Conservation (phyloP, 1,140 invertebrate species). For the Leptinotarsa undecemlineata region DNA sequence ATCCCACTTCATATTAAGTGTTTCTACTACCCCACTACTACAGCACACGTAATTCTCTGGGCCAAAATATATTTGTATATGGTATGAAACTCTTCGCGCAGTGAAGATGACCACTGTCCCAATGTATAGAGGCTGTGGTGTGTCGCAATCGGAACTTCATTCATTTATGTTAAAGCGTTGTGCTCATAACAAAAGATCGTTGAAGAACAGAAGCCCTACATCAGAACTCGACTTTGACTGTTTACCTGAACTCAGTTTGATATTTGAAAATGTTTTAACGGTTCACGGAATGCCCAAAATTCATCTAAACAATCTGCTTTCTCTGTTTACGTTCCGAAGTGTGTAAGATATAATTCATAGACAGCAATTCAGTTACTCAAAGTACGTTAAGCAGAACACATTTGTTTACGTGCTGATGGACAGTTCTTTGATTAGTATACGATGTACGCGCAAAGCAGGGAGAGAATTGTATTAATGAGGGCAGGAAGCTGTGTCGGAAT, state of each 20-base stretch:
- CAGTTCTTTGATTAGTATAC: too few species aligned
- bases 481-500: too few species aligned
- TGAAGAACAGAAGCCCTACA: not conserved
- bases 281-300: slow-evolving; percentile 2
- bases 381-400: not conserved
- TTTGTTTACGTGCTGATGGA: not conserved
- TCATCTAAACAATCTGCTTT: not conserved
- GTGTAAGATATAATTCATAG: not conserved
- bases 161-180: not conserved
- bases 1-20: too few species aligned
- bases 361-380: not conserved
- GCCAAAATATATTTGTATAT: too few species aligned
- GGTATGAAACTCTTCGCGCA: too few species aligned
- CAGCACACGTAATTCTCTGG: too few species aligned
- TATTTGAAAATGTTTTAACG: not conserved
- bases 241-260: not conserved
- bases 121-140: too few species aligned
- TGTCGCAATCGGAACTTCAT: too few species aligned
- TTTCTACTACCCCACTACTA: too few species aligned
- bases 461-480: too few species aligned
- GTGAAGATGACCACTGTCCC: too few species aligned
- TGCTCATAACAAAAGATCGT: not conserved
- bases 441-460: too few species aligned
- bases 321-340: not conserved
- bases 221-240: not conserved